Evolutionary conservation across 2,888 invertebrate species (phyloP), one percentile per base, ranked within the genome.

Genomic region (Hybos culiciformis): DNA sequence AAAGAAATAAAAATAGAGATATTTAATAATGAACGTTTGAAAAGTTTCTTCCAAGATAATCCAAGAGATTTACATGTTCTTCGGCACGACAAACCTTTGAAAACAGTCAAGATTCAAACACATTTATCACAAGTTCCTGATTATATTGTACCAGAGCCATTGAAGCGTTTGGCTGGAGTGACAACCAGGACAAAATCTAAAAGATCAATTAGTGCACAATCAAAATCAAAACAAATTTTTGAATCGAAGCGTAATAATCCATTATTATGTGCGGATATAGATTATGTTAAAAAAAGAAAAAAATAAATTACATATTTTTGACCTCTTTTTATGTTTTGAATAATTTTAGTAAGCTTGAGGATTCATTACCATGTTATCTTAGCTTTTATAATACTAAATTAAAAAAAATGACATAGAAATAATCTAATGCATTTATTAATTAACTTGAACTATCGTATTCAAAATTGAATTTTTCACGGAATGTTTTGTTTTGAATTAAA

Each of bases 1-100:
- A 91, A 88, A 60, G 98, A 98, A 73, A 97, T 98, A 54, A 88
- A 88, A 63, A 77, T 77, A 45, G 97, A 98, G 70, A 79, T 97
- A 45, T 72, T 96, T 48, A 91, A 87, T 62, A 92, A 91, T 48
- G 78, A 87, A 60, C 92, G 90, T 63, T 67, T 96, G 18, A 92
- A 91, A 71, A 79, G 83, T 18, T 92, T 88, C 67, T 96, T 96
- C 62, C 85, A 87, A 58, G 87, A 92, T 53, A 91, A 96, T 65
- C 87, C 93, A 0, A 72, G 77, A 5, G 96, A 96, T 62, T 64
- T 91, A 39, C 79, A 85, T 52, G 81, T 91, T 0, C 63, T 96
- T 37, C 70, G 90, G 6, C 80, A 92, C 48, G 90, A 91, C 57
- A 85, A 83, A 62, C 83, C 86, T 0, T 64, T 92, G 15, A 88